Conservation (phyloP, 2,797 vertebrate genomes). For the Tapirus indicus region DNA sequence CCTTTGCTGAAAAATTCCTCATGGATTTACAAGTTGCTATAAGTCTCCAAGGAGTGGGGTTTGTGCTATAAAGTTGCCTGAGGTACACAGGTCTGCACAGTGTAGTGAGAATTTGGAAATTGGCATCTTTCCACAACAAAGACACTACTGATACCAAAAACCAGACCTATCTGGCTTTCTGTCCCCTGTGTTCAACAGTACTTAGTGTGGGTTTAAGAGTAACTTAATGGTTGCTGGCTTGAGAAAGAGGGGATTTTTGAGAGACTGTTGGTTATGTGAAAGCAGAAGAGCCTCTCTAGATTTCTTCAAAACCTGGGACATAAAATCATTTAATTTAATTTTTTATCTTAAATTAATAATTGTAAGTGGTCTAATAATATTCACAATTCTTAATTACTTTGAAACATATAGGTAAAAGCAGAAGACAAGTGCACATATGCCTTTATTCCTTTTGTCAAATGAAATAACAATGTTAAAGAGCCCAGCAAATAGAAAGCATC, state of each 20-base stretch:
- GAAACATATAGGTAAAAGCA: neutral
- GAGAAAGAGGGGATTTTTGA: slow-evolving; percentile 75
- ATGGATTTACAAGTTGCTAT: slow-evolving; percentile 89
- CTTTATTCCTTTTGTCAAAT: neutral
- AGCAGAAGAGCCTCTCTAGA: slow-evolving; percentile 47
- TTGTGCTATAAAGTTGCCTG: slow-evolving; percentile 85
- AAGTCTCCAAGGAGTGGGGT: slow-evolving; percentile 84
- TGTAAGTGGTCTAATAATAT: slow-evolving; percentile 8
- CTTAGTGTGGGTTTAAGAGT: slow-evolving; percentile 75
- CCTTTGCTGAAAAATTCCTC: slow-evolving; percentile 89
- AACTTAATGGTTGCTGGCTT: slow-evolving; percentile 74
- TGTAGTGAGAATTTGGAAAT: slow-evolving; percentile 82
- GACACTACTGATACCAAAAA: slow-evolving; percentile 85
- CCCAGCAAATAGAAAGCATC: neutral
- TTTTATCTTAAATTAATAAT: slow-evolving; percentile 45
- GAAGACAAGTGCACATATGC: neutral
- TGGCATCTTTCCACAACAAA: slow-evolving; percentile 87
- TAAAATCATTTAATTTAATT: slow-evolving; percentile 15
- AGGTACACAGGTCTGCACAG: slow-evolving; percentile 85
- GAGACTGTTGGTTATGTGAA: slow-evolving; percentile 59
- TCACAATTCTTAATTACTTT: slow-evolving; percentile 55
- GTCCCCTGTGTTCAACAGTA: slow-evolving; percentile 80
- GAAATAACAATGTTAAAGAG: slow-evolving; percentile 10
- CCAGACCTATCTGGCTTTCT: slow-evolving; percentile 80
- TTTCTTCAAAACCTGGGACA: slow-evolving; percentile 48